Evolutionary conservation across 2,113 vertebrate species (phyloP), one percentile per base, ranked within the genome.

Genomic region (Thalassoma bifasciatum): DNA sequence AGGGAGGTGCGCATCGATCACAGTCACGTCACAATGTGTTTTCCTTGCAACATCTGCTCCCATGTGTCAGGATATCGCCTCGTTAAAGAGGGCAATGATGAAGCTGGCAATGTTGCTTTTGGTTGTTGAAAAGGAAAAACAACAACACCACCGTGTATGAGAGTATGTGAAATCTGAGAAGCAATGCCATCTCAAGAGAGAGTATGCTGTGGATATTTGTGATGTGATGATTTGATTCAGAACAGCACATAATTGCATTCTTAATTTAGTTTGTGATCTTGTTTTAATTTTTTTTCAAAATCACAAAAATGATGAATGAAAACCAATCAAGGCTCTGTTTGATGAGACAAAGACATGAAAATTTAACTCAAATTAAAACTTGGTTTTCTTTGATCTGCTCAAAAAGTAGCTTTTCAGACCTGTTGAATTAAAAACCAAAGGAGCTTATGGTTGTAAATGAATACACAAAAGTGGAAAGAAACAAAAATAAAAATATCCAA

Each of bases 31-130:
- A 81, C 73, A 66, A 73, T 81, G 83, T 73, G 84, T 89, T 91
- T 91, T 86, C 88, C 72, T 90, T 85, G 83, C 84, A 90, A 86
- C 91, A 92, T 92, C 90, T 91, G 90, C 91, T 91, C 83, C 85
- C 80, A 23, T 84, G 88, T 83, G 82, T 83, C 72, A 79, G 84
- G 80, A 87, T 88, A 83, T 88, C 77, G 73, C 86, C 89, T 89
- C 82, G 79, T 91, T 92, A 92, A 84, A 87, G 8, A 81, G 79
- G 83, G 75, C 79, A 80, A 73, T 62, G 72, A 82, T 82, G 70
- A 76, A 79, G 75, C 87, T 72, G 77, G 72, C 75, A 16, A 58
- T 26, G 76, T 8, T 49, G 69, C 49, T n/a, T 72, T 79, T 40
- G n/a, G 60, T 64, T 76, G 67, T 22, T 50, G 61, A 56, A 56